These are phyloP conservation scores for Lasioglossum calceatum DNA, from an alignment of 2,888 invertebrate species.

Conservation along the genomic window DNA sequence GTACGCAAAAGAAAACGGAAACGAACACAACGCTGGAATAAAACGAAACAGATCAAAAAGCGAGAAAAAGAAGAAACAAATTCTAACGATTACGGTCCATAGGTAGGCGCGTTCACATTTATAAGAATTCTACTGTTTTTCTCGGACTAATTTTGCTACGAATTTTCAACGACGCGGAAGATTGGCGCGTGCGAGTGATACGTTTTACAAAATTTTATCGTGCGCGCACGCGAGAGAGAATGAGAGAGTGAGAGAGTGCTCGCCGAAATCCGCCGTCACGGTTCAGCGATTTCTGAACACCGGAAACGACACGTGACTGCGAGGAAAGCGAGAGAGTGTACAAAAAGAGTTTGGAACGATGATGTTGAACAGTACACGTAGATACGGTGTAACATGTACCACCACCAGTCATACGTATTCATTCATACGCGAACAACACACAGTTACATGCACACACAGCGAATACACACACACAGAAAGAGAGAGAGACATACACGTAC, in stretches of 20 bases:
- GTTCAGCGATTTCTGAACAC: background rate
- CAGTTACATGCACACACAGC: background rate
- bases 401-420: slow-evolving; percentile 67
- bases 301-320: background rate
- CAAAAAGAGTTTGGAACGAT: slow-evolving; percentile 21
- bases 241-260: background rate
- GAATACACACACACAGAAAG: background rate
- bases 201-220: slow-evolving; percentile 47
- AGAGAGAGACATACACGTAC: slow-evolving; percentile 14
- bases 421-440: slow-evolving; percentile 31
- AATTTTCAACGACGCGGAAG: slow-evolving; percentile 17
- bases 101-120: slow-evolving; percentile 24
- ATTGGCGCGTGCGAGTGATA: slow-evolving; percentile 43
- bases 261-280: background rate
- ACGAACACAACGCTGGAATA: background rate
- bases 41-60: background rate
- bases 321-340: background rate
- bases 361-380: slow-evolving; percentile 33
- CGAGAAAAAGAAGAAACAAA: background rate
- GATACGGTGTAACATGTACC: slow-evolving; percentile 59
- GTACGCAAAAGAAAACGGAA: slow-evolving; percentile 19
- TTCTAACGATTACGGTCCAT: background rate
- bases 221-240: background rate
- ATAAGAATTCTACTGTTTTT: slow-evolving; percentile 10
- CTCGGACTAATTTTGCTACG: slow-evolving; percentile 51